Evolutionary conservation across 1,140 invertebrate species (phyloP).

Genomic region (Cyphomyrmex costatus): DNA sequence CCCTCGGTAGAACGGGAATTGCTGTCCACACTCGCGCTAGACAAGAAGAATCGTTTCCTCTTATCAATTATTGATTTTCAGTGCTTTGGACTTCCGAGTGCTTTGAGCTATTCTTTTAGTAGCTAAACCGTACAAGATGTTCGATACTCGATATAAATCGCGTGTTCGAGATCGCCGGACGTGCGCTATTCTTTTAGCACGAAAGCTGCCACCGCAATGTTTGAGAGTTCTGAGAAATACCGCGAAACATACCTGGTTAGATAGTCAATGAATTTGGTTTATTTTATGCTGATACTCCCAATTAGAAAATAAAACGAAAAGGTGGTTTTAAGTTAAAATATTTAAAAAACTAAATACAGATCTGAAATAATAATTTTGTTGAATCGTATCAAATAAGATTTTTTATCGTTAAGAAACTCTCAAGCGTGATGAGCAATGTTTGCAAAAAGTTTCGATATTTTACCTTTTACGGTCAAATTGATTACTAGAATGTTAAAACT

Average conservation of each 20-base stretch:
- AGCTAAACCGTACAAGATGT: slow-evolving; percentile 31
- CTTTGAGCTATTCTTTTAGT: slow-evolving; percentile 39
- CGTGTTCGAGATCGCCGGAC: background rate
- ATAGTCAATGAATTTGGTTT: background rate
- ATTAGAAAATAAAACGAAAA: background rate
- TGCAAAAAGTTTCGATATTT: no score
- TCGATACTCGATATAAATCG: slow-evolving; percentile 8
- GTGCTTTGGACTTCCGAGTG: slow-evolving; percentile 43
- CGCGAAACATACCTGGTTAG: background rate
- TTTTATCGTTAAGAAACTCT: no score
- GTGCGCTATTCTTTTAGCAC: background rate
- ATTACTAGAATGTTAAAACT: no score
- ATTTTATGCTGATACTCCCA: background rate
- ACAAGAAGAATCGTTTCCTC: slow-evolving; percentile 57
- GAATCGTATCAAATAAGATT: no score
- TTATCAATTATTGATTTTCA: slow-evolving; percentile 66
- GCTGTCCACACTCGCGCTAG: slow-evolving; percentile 32
- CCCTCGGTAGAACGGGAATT: slow-evolving; percentile 20
- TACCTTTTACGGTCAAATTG: no score
- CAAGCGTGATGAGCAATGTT: no score
- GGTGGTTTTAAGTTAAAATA: no score
- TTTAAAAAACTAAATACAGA: no score
- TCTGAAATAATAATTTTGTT: no score
- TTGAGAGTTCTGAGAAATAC: background rate
- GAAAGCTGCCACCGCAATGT: background rate